Evolutionary conservation across 1,140 invertebrate genomes (phyloP), one percentile per base, ranked within the genome.

Genomic region (Pogonognathellus flavescens): DNA sequence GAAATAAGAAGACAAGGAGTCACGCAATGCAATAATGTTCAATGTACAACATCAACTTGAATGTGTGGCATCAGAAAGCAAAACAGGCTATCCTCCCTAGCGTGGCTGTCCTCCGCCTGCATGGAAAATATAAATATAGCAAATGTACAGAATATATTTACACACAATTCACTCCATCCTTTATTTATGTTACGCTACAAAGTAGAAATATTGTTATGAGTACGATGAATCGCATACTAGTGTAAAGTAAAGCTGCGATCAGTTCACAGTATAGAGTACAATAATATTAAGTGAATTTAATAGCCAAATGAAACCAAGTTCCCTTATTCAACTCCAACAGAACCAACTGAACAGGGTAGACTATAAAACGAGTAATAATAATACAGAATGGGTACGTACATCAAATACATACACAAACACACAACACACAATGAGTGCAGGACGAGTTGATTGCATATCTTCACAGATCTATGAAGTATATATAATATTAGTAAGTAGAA

Each of bases 261-360:
- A 14, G 11, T 57, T 14, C 53, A 57, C n/a, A n/a, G 70, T n/a
- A 31, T 13, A 25, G 60, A 62, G 13, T 62, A 9, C 31, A 49
- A 76, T 18, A 31, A 50, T 76, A 76, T n/a, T 76, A 50, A 76
- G 9, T 76, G 31, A 76, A 49, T 50, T 76, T 76, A 76, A 76
- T 76, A 76, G 53, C 11, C n/a, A n/a, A 14, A n/a, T 57, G n/a
- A 13, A 13, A 41, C 70, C 70, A 41, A 76, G 31, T 16, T 70
- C 10, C 14, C 31, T 18, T 18, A 16, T 72, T 16, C 66, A 72
- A 76, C 13, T 41, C 31, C 31, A 41, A 41, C 31, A 1, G 31
- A 41, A 41, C 31, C 31, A 41, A 41, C 31, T 41, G 31, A 41
- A 41, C 31, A 41, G 31, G 31, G 31, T 6, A 14, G 53, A 57